These are phyloP conservation scores for Seira musarum DNA, from an alignment of 2,888 invertebrate species.

Conservation along the genomic window DNA sequence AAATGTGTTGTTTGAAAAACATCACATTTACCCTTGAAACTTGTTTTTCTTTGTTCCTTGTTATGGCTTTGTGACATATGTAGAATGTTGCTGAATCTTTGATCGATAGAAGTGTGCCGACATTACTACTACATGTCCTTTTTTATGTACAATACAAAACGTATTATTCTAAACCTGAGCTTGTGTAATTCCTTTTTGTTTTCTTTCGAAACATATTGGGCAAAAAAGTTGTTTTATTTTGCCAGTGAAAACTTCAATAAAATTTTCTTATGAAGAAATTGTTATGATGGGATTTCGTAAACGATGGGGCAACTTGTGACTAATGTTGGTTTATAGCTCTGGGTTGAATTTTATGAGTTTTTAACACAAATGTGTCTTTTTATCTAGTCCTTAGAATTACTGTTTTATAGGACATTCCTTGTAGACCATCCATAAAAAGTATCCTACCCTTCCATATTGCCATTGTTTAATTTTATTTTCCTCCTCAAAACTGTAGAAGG, in stretches of 20 bases:
- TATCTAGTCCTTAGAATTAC: background rate
- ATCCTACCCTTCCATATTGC: no score
- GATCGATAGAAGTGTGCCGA: no score
- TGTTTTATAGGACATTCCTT: background rate
- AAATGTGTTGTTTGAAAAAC: background rate
- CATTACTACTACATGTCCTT: no score
- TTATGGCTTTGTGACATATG: no score
- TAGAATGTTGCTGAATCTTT: no score
- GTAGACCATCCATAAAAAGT: background rate
- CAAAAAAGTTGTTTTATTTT: no score
- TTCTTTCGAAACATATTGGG: no score
- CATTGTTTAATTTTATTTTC: constrained; percentile 6
- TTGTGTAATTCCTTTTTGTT: constrained; percentile 2
- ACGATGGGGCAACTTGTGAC: background rate
- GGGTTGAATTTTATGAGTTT: background rate
- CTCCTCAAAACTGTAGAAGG: constrained; percentile 73
- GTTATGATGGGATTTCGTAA: background rate
- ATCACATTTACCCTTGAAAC: constrained; percentile 9
- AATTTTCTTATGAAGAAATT: no score
- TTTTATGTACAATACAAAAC: no score
- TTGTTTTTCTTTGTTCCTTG: constrained; percentile 29
- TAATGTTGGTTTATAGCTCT: background rate
- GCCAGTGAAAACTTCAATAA: no score
- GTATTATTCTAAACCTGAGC: no score
- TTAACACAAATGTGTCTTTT: background rate